A percentile compares a stretch with the other conserved stretches of the same genome.
Conservation (phyloP, 2,888 invertebrate species). For the Sialis fuliginosa region DNA sequence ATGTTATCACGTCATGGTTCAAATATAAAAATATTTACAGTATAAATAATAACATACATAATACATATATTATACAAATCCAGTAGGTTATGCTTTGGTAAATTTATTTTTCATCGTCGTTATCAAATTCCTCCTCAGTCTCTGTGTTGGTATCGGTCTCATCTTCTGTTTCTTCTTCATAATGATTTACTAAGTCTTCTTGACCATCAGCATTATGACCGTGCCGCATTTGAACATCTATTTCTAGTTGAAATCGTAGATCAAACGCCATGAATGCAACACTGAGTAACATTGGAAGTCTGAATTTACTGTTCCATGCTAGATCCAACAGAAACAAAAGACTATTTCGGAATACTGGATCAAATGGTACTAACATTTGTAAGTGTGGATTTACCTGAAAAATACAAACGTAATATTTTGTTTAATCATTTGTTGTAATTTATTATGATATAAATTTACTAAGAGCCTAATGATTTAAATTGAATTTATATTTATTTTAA, state of each 20-base stretch:
- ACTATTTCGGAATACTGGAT: slow-evolving; percentile 6
- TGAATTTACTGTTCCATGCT: slow-evolving; percentile 50
- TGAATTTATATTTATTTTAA: no score
- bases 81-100: no score
- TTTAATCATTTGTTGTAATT: no score
- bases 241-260: slow-evolving; percentile 46
- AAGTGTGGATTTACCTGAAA: no score
- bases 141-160: background rate
- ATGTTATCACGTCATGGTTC: no score
- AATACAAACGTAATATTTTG: no score
- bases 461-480: no score
- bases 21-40: no score
- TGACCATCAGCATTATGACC: background rate
- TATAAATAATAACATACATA: no score
- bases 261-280: slow-evolving; percentile 48
- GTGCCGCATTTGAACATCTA: slow-evolving; percentile 30
- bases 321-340: slow-evolving; percentile 49
- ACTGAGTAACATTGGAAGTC: slow-evolving; percentile 46
- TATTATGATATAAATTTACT: no score
- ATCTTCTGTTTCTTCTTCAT: background rate
- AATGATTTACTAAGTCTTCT: background rate
- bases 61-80: no score
- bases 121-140: background rate
- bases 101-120: background rate
- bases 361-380: no score